phyloP scores from a whole-genome alignment of 2,888 invertebrate genomes.

The Cheilosia scutellata region DNA sequence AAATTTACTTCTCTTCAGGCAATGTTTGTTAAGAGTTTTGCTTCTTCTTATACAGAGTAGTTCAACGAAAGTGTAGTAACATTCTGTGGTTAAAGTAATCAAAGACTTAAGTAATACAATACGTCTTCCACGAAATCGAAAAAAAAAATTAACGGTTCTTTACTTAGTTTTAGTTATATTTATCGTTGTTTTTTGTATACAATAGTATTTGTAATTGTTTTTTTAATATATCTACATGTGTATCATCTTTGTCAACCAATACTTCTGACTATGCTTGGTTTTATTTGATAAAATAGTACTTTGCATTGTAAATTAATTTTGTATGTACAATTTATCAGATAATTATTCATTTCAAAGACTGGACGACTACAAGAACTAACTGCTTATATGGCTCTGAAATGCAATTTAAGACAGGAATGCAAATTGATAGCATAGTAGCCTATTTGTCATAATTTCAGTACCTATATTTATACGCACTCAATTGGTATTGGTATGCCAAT shows the following conservation, averaged over 20 bases:
- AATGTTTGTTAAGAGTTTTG: constrained; percentile 1
- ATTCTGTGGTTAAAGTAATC: constrained; percentile 22
- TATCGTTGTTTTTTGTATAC: constrained; percentile 46
- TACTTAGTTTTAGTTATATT: constrained; percentile 59
- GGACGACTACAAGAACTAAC: constrained; percentile 48
- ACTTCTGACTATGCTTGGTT: constrained; percentile 29
- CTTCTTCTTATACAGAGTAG: constrained; percentile 9
- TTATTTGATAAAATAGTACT: constrained; percentile 13
- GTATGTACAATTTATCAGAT: constrained; percentile 33
- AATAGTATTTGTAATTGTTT: constrained; percentile 41
- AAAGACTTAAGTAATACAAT: constrained; percentile 36
- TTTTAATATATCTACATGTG: constrained; percentile 25
- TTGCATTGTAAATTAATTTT: constrained; percentile 44
- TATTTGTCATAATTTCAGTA: constrained; percentile 19
- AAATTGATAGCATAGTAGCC: constrained; percentile 4
- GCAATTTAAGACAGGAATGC: background rate
- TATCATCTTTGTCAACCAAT: constrained; percentile 42
- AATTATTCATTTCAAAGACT: constrained; percentile 60
- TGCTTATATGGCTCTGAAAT: constrained; percentile 20
- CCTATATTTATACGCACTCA: background rate
- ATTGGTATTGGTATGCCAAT: constrained; percentile 29
- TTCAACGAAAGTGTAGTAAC: constrained; percentile 28
- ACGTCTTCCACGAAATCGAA: constrained; percentile 65
- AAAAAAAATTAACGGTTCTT: constrained; percentile 61
- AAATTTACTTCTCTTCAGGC: background rate